Evolutionary conservation across 2,888 invertebrate species (phyloP), one percentile per base, ranked within the genome.

Genomic region (Harpagoxenus sublaevis): DNA sequence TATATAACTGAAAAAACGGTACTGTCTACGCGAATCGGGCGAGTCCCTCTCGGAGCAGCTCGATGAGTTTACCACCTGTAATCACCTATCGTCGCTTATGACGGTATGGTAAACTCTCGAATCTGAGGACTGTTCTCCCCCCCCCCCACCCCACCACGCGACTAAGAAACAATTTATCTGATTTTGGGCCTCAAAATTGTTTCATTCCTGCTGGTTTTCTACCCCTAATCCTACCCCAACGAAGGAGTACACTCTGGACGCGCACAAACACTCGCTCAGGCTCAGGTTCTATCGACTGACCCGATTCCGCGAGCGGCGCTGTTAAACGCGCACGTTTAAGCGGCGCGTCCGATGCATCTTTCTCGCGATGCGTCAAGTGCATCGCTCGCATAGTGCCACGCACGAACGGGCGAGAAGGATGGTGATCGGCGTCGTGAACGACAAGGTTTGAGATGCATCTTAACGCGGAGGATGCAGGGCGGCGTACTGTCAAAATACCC

Each of bases 401-500:
- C 18, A 68, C 18, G 48, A 42, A 63, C 23, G 9, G n/a, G n/a
- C 18, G 53, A 74, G 10, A 79, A 31, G 63, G 18, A 78, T 28
- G 53, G 0, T 53, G 53, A 53, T 39, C 28, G 60, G 18, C 39
- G 35, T 48, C 35, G n/a, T 18, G 23, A 75, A 15, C 45, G 55
- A 62, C 79, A 79, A 70, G 83, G 73, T 60, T 81, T 84, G 68
- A 70, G 70, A 81, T 73, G 79, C 84, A 83, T 84, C 79, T 81
- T 75, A 68, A 86, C 84, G 79, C 89, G 86, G 53, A 81, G 83
- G 88, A 91, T 91, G 88, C 88, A 90, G 91, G 91, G 92, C 91
- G 91, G 91, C 90, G 91, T 89, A 93, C 93, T 92, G 92, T 92
- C 92, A 92, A 92, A 92, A 92, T 93, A 92, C 87, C 87, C 78